phyloP scores from a whole-genome alignment of 2,113 vertebrate species.

The Polypterus bichir region DNA sequence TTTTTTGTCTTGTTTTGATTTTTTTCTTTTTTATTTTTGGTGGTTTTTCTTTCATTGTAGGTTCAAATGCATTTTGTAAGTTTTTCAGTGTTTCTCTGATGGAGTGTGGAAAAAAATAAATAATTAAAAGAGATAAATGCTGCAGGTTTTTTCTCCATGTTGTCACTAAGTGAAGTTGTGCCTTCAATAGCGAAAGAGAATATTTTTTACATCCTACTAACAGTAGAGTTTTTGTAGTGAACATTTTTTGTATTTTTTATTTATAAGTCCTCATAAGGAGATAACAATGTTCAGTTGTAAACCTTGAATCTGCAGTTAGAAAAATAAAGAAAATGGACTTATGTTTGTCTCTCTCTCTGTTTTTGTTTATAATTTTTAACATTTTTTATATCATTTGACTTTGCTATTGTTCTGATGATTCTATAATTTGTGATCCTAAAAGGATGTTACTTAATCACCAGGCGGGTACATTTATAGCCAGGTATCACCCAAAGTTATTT shows the following conservation, averaged over 20 bases:
- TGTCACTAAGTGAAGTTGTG: slow-evolving; percentile 97
- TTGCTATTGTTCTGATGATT: too few species aligned
- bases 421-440: too few species aligned
- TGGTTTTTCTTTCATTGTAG: slow-evolving; percentile 68
- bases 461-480: too few species aligned
- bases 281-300: slow-evolving; percentile 95
- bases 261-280: slow-evolving; percentile 94
- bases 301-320: slow-evolving; percentile 96
- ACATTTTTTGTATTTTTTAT: slow-evolving; percentile 94
- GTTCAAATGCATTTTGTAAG: slow-evolving; percentile 86
- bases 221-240: slow-evolving; percentile 96
- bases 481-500: too few species aligned
- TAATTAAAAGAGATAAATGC: slow-evolving; percentile 73
- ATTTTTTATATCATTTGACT: background rate
- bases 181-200: slow-evolving; percentile 94
- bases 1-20: slow-evolving; percentile 6
- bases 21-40: background rate
- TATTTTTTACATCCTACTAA: slow-evolving; percentile 97
- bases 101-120: slow-evolving; percentile 68
- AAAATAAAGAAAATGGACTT: slow-evolving; percentile 60
- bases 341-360: slow-evolving; percentile 39
- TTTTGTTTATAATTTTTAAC: background rate
- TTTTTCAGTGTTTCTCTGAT: slow-evolving; percentile 93
- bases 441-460: too few species aligned
- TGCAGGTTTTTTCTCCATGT: slow-evolving; percentile 97